Percentiles rank a stretch among this genome's conserved stretches.
Evolutionary conservation across 1,140 invertebrate species (phyloP).

Genomic region (Aleiodes sp.): DNA sequence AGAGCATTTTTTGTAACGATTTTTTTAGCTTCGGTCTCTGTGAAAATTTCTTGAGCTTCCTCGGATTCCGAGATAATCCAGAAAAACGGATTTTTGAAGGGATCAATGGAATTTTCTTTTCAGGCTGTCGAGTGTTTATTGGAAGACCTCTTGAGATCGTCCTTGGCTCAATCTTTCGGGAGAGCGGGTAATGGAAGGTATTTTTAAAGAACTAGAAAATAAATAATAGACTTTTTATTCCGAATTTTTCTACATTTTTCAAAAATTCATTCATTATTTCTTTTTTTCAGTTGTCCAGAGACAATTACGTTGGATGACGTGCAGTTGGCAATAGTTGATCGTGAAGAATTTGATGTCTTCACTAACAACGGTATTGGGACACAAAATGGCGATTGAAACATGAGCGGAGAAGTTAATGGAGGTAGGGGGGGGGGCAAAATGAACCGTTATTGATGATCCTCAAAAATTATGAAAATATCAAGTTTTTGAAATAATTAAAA

Average conservation of each 20-base stretch:
- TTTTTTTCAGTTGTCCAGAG: slow-evolving; percentile 42
- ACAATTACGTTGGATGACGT: slow-evolving; percentile 52
- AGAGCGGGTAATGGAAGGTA: slow-evolving; percentile 44
- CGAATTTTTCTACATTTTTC: not conserved
- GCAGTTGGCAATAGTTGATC: slow-evolving; percentile 47
- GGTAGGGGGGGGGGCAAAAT: no score
- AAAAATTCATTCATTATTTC: slow-evolving; percentile 25
- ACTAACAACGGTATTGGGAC: slow-evolving; percentile 59
- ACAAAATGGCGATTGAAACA: slow-evolving; percentile 18
- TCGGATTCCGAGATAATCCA: no score
- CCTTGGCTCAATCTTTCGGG: slow-evolving; percentile 55
- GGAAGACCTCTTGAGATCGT: slow-evolving; percentile 52
- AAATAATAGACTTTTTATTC: not conserved
- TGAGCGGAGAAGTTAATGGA: no score
- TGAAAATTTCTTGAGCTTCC: no score
- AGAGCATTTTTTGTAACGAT: no score
- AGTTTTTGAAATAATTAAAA: no score
- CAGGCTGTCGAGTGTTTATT: slow-evolving; percentile 55
- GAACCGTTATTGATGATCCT: no score
- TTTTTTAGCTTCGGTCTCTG: no score
- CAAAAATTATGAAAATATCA: no score
- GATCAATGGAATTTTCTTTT: slow-evolving; percentile 32
- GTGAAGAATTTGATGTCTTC: slow-evolving; percentile 61
- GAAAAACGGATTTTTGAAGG: not conserved
- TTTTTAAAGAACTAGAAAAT: slow-evolving; percentile 34